Conservation (phyloP, 2,113 vertebrate genomes). For the Azemiops feae region DNA sequence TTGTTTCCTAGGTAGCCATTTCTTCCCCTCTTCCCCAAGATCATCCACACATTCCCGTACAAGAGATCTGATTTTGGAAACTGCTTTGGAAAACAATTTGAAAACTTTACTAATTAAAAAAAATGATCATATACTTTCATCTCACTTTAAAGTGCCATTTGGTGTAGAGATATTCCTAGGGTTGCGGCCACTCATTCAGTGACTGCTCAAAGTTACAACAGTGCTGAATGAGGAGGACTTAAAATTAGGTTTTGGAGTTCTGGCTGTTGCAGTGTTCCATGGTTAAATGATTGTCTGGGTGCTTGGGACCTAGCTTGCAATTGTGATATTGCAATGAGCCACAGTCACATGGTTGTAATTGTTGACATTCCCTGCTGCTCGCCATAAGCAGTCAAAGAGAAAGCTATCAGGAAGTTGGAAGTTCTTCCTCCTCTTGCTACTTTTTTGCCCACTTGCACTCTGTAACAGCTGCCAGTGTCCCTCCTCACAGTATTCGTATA, state of each 20-base stretch:
- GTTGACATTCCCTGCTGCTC: background rate
- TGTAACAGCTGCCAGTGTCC: background rate
- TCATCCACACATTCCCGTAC: background rate
- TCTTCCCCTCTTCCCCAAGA: background rate
- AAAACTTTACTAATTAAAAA: background rate
- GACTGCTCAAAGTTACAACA: background rate
- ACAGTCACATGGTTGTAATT: background rate
- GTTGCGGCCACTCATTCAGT: background rate
- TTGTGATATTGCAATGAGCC: background rate
- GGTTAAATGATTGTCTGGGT: background rate
- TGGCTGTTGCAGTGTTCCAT: background rate
- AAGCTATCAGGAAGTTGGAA: background rate
- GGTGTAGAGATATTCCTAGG: background rate
- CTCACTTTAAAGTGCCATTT: background rate
- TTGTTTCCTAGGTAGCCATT: background rate
- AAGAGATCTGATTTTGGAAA: background rate
- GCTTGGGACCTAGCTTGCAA: background rate
- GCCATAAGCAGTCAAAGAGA: background rate
- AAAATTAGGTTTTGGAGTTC: background rate
- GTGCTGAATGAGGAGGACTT: background rate
- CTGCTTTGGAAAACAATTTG: background rate
- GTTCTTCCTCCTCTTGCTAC: background rate
- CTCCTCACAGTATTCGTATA: background rate
- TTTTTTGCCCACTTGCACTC: background rate
- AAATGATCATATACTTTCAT: background rate